Conservation (phyloP, 2,113 vertebrate genomes). For the Pedetes capensis region DNA sequence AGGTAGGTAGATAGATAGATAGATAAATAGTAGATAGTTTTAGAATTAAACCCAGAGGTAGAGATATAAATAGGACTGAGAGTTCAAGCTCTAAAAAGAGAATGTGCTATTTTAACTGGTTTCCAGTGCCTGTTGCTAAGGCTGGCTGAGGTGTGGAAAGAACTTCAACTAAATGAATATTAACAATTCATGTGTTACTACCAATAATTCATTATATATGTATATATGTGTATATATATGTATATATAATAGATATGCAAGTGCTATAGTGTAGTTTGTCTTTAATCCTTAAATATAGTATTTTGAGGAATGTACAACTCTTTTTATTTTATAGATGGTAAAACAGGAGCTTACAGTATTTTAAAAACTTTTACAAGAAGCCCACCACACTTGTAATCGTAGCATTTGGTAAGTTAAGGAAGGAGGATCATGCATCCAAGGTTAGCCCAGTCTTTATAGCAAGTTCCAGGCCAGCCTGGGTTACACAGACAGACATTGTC, state of each 20-base stretch:
- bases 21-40: not conserved
- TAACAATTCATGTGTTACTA: not conserved
- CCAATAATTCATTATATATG: not conserved
- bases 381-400: not conserved
- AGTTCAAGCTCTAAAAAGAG: not conserved
- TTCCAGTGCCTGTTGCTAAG: not conserved
- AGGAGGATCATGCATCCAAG: not conserved
- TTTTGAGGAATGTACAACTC: not conserved
- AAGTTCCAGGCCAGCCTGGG: not conserved
- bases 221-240: not conserved
- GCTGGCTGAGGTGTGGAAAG: not conserved
- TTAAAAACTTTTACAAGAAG: not conserved
- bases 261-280: not conserved
- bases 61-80: not conserved
- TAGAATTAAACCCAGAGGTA: not conserved
- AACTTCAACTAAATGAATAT: not conserved
- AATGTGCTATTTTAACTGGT: not conserved
- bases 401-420: not conserved
- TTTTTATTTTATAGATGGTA: not conserved
- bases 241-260: not conserved
- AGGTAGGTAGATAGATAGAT: not conserved
- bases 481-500: not conserved
- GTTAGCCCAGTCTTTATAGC: no score
- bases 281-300: not conserved
- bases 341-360: not conserved